A percentile compares a stretch with the other conserved stretches of the same genome.
Conservation (phyloP, 2,888 invertebrate genomes). For the Xylota segnis region DNA sequence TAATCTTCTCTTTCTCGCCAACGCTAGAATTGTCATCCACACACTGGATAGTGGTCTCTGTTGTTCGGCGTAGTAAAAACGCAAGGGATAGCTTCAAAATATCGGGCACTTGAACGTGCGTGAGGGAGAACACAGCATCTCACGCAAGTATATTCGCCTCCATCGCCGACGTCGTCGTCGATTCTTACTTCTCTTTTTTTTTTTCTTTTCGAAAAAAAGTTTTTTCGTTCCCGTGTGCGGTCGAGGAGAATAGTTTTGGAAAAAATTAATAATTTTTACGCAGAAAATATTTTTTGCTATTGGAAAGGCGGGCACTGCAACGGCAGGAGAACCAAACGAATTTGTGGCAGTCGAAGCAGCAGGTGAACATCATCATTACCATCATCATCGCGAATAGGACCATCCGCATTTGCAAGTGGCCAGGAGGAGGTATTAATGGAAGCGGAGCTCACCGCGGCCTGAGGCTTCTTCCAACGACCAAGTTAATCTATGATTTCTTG, state of each 20-base stretch:
- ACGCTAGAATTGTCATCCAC: slow-evolving; percentile 62
- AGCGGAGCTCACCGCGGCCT: slow-evolving; percentile 63
- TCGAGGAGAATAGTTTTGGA: slow-evolving; percentile 59
- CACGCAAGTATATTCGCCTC: slow-evolving; percentile 68
- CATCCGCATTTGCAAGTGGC: slow-evolving; percentile 68
- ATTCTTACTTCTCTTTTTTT: slow-evolving; percentile 58
- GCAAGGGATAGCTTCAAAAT: slow-evolving; percentile 59
- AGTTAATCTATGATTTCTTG: slow-evolving; percentile 59
- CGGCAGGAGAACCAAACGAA: slow-evolving; percentile 28
- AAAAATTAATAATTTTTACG: slow-evolving; percentile 44
- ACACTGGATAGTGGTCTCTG: slow-evolving; percentile 26
- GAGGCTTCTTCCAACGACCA: slow-evolving; percentile 45
- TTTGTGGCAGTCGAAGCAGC: slow-evolving; percentile 49
- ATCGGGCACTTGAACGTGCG: slow-evolving; percentile 34
- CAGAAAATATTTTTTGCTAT: slow-evolving; percentile 46
- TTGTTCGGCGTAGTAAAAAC: slow-evolving; percentile 48
- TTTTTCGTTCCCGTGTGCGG: slow-evolving; percentile 69
- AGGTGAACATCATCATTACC: slow-evolving; percentile 52
- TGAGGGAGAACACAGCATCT: slow-evolving; percentile 25
- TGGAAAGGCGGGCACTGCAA: slow-evolving; percentile 57
- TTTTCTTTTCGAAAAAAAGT: slow-evolving; percentile 57
- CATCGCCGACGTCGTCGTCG: slow-evolving; percentile 52
- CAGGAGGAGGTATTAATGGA: slow-evolving; percentile 66
- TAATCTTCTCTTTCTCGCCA: slow-evolving; percentile 49
- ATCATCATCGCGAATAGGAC: slow-evolving; percentile 52